A percentile compares a stretch with the other conserved stretches of the same genome.
Evolutionary conservation across 2,888 invertebrate species (phyloP).

Genomic region (Scaptomyza caliginosa): DNA sequence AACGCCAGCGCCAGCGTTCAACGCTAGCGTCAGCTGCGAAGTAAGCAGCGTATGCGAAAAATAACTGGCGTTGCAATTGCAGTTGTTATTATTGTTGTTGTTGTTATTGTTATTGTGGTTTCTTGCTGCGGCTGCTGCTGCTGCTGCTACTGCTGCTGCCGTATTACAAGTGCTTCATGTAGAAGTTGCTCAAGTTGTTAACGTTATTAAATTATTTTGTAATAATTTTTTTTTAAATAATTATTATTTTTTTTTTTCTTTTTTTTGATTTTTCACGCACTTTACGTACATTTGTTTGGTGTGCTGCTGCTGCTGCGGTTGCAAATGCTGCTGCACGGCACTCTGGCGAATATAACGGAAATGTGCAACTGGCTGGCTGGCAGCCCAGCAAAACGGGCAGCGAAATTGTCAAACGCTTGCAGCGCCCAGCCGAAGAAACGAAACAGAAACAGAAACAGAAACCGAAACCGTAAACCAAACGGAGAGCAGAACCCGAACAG

Average conservation of each 20-base stretch:
- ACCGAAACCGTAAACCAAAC: constrained; percentile 34
- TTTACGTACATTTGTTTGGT: constrained; percentile 14
- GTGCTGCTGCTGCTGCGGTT: constrained; percentile 29
- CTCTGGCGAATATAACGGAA: constrained; percentile 75
- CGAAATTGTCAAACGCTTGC: constrained; percentile 69
- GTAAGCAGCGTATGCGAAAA: constrained; percentile 52
- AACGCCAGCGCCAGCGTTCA: constrained; percentile 44
- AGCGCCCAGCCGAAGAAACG: constrained; percentile 43
- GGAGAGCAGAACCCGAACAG: constrained; percentile 51
- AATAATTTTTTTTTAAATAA: neutral
- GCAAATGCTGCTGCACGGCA: constrained; percentile 55
- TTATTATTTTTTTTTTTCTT: neutral
- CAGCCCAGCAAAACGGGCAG: constrained; percentile 51
- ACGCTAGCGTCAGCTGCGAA: constrained; percentile 52
- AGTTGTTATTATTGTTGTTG: constrained; percentile 11
- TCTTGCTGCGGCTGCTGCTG: constrained; percentile 5
- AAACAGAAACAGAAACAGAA: constrained; percentile 36
- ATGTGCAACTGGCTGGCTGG: constrained; percentile 79
- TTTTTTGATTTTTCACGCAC: constrained; percentile 35
- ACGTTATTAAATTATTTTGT: neutral
- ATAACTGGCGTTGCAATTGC: constrained; percentile 48
- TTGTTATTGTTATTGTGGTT: constrained; percentile 4
- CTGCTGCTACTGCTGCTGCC: constrained; percentile 1
- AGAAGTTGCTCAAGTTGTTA: constrained; percentile 30
- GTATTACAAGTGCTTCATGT: constrained; percentile 41